These are phyloP conservation scores for Chloromyia formosa DNA, from an alignment of 2,888 invertebrate species.

Conservation along the genomic window DNA sequence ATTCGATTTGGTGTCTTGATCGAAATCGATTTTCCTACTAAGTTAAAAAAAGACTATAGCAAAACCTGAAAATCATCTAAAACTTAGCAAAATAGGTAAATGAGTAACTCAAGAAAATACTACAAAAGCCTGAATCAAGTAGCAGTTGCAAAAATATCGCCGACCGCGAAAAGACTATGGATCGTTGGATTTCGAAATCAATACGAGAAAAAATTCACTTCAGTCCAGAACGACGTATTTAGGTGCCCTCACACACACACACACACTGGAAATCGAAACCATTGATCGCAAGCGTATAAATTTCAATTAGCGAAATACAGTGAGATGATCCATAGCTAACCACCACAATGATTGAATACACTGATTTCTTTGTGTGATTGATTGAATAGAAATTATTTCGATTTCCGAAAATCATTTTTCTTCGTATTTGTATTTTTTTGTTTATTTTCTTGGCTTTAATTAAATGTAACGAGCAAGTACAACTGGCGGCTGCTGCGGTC, in stretches of 20 bases:
- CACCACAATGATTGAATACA: not conserved
- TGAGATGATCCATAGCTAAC: too few species aligned
- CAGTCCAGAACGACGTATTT: not conserved
- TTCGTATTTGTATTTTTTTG: not conserved
- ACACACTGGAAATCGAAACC: not conserved
- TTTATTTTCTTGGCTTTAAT: not conserved
- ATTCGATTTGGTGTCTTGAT: constrained; percentile 22
- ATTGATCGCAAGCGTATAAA: not conserved
- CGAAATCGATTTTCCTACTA: not conserved
- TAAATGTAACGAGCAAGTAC: not conserved
- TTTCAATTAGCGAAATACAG: too few species aligned
- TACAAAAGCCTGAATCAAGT: too few species aligned
- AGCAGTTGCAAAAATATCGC: too few species aligned
- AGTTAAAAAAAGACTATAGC: not conserved
- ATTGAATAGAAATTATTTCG: not conserved
- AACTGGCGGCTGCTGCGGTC: too few species aligned
- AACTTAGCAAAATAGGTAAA: not conserved
- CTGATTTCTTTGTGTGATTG: not conserved
- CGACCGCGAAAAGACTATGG: too few species aligned
- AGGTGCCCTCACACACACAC: not conserved
- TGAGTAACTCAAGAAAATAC: too few species aligned
- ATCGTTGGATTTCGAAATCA: too few species aligned
- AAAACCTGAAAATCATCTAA: not conserved
- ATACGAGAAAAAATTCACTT: constrained; percentile 4
- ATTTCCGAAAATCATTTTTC: not conserved